These are phyloP conservation scores for Hycleus cichorii DNA, from an alignment of 1,140 invertebrate species.

Conservation along the genomic window DNA sequence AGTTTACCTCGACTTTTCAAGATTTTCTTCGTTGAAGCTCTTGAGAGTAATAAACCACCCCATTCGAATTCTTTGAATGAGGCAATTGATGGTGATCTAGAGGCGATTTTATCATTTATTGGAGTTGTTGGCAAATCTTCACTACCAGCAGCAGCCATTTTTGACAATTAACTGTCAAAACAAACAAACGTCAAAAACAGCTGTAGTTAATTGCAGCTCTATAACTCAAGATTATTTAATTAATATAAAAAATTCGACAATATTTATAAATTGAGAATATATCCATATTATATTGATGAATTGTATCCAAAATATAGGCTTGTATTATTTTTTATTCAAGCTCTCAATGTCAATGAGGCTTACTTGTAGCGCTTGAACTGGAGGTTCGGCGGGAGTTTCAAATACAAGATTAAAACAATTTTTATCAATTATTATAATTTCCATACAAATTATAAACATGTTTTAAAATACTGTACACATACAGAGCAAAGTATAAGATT, in stretches of 20 bases:
- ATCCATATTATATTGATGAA: too few relatives aligned
- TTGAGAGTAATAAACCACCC: slow-evolving; percentile 47
- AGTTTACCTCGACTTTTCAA: slow-evolving; percentile 19
- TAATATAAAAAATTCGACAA: too few relatives aligned
- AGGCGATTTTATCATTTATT: slow-evolving; percentile 44
- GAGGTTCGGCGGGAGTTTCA: too few relatives aligned
- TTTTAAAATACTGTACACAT: slow-evolving; percentile 63
- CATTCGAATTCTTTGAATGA: slow-evolving; percentile 49
- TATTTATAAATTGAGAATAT: too few relatives aligned
- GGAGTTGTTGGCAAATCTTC: slow-evolving; percentile 48
- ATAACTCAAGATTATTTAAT: too few relatives aligned
- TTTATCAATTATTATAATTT: slow-evolving; percentile 48
- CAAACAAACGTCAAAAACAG: too few relatives aligned
- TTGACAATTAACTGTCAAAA: slow-evolving; percentile 21
- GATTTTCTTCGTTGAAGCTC: slow-evolving; percentile 44
- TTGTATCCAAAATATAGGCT: too few relatives aligned
- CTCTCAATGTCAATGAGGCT: too few relatives aligned
- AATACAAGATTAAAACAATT: too few relatives aligned
- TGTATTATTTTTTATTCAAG: too few relatives aligned
- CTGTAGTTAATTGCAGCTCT: too few relatives aligned
- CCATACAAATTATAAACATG: slow-evolving; percentile 62
- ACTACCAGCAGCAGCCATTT: slow-evolving; percentile 48
- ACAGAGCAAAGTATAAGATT: slow-evolving; percentile 50
- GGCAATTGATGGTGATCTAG: slow-evolving; percentile 46
- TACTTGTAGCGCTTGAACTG: too few relatives aligned